Conservation (phyloP, 92 coral and sea anemone genomes). For the Palythoa caribaeorum region DNA sequence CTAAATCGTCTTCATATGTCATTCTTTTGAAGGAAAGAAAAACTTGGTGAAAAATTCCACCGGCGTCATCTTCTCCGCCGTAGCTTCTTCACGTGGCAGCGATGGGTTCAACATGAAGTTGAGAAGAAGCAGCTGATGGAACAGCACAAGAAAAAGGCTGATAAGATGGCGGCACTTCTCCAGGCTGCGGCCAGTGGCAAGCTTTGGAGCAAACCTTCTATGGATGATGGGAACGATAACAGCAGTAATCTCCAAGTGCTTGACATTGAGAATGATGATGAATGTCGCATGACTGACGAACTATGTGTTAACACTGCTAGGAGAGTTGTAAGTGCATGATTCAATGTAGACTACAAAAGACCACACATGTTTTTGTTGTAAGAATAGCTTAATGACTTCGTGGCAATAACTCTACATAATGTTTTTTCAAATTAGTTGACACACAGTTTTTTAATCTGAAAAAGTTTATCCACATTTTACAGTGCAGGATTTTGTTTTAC, state of each 20-base stretch:
- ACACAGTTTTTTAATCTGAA: too few species aligned
- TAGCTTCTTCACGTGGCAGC: constrained; percentile 81
- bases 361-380: too few species aligned
- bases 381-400: too few species aligned
- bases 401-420: too few species aligned
- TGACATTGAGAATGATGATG: constrained; percentile 53
- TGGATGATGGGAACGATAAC: constrained; percentile 23
- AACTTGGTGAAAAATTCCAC: constrained; percentile 72
- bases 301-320: constrained; percentile 75
- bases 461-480: too few species aligned
- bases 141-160: constrained; percentile 81
- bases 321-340: constrained; percentile 62
- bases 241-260: constrained; percentile 36
- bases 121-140: constrained; percentile 77
- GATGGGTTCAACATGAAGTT: constrained; percentile 70
- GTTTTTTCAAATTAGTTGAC: too few species aligned
- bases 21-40: constrained; percentile 82
- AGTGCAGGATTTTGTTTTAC: too few species aligned
- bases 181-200: constrained; percentile 94
- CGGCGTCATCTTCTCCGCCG: constrained; percentile 71
- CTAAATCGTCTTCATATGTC: not conserved
- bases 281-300: constrained; percentile 31
- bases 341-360: not conserved
- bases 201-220: constrained; percentile 74
- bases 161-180: constrained; percentile 92